Evolutionary conservation across 2,113 vertebrate species (phyloP), one percentile per base, ranked within the genome.

Genomic region (Malurus alboscapulatus): DNA sequence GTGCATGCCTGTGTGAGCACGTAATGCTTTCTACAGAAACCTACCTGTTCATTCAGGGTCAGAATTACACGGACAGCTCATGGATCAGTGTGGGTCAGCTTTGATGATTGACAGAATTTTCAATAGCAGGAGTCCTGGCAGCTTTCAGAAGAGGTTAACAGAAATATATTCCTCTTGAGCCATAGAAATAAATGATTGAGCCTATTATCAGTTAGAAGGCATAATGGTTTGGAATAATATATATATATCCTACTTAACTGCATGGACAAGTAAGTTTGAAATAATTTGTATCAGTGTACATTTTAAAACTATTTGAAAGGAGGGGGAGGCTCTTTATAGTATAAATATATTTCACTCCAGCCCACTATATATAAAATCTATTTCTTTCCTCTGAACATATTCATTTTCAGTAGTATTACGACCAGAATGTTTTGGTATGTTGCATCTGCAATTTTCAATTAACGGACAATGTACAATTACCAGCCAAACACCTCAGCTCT

Each of bases 321-420:
- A 96, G 67, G 67, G 91, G 91, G 87, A 96, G 90, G 79, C 71
- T 86, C 88, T 94, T 94, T 88, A 94, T 84, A 95, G 89, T 91
- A 91, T 80, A 96, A 90, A 95, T 94, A 96, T 94, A 94, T 95
- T 94, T 93, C 73, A 94, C 92, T 96, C 88, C 77, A 92, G 83
- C 55, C 92, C 91, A 93, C 87, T 93, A 77, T 86, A 96, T 93
- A 96, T 88, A 95, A 94, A 94, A 94, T 88, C 88, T 88, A 78
- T 93, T 30, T 79, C 77, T 82, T 75, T 79, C 40, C 67, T 81
- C 47, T 78, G 59, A 82, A 92, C 80, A 76, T 88, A 87, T 24
- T 73, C 65, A 32, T 50, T 89, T 87, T 96, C 90, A 92, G 93
- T 89, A 93, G 94, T 82, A 84, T 65, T 84, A 86, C 59, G 88